Evolutionary conservation across 2,888 invertebrate genomes (phyloP), one percentile per base, ranked within the genome.

Genomic region (Drosophila vallismaia): DNA sequence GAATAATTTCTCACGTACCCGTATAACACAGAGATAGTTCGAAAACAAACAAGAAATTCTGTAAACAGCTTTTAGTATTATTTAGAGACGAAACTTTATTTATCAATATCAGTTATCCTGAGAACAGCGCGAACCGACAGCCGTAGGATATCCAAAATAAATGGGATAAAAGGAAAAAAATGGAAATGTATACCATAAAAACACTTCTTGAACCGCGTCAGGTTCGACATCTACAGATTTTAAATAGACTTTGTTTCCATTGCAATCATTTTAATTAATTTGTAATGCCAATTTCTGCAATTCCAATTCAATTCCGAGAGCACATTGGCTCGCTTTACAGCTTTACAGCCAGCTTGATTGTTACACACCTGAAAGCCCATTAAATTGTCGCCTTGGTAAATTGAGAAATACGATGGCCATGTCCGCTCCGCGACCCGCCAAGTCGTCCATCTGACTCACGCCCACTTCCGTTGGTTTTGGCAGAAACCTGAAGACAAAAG

Each of bases 381-480:
- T 83, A 89, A 88, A 84, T 88, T 88, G 86, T 86, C 88, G 89
- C 85, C 88, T 86, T 78, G 86, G 88, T 88, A 89, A 89, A 89
- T 89, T 89, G 88, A 88, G 89, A 89, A 89, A 83, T 88, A 89
- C 86, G 86, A 76, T 79, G 71, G 86, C 71, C 73, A 75, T n/a
- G 40, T 52, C 48, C 53, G 40, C 52, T 42, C 36, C 28, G 31
- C 26, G 10, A 6, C 33, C 42, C 28, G 36, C 38, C 63, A 12
- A 36, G 36, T 28, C 9, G 4, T 26, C 40, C 48, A 10, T 26
- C 28, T 14, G 24, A 7, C 44, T 28, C 52, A 33, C 44, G 38
- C 53, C 82, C 79, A 86, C 77, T 86, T 86, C 76, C 87, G 87
- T 81, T 87, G 69, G 68, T 72, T 77, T 77, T 74, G 79, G 76